Conservation (phyloP, 2,797 vertebrate species). For the Halcyon badia region DNA sequence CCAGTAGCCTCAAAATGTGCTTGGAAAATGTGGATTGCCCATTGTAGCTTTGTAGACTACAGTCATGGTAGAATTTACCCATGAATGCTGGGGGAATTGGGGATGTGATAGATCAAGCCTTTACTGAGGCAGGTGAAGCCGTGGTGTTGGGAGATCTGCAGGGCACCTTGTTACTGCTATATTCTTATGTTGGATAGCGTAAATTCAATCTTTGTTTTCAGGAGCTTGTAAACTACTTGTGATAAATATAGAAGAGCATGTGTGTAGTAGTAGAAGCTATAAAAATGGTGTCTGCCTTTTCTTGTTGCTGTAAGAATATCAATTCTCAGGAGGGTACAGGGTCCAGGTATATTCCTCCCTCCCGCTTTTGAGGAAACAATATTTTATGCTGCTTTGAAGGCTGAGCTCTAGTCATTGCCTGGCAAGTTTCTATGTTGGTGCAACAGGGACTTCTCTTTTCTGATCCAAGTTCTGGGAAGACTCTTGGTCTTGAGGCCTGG, state of each 20-base stretch:
- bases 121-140: background rate
- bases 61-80: background rate
- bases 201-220: background rate
- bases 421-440: background rate
- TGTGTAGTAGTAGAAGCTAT: background rate
- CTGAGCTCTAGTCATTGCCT: background rate
- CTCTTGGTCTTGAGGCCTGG: background rate
- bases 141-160: background rate
- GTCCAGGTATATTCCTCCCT: background rate
- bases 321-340: background rate
- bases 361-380: background rate
- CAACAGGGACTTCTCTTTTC: background rate
- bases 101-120: background rate
- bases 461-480: background rate
- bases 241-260: background rate
- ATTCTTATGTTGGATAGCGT: background rate
- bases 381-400: background rate
- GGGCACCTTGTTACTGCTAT: background rate
- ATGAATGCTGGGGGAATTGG: background rate
- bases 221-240: background rate
- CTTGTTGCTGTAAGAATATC: background rate
- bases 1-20: background rate
- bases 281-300: background rate
- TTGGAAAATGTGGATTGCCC: background rate
- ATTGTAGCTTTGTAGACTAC: fast-evolving